Percentiles rank a stretch among this genome's conserved stretches.
These are phyloP conservation scores for Bostrychus sinensis DNA, from an alignment of 2,113 vertebrate species.

Conservation along the genomic window DNA sequence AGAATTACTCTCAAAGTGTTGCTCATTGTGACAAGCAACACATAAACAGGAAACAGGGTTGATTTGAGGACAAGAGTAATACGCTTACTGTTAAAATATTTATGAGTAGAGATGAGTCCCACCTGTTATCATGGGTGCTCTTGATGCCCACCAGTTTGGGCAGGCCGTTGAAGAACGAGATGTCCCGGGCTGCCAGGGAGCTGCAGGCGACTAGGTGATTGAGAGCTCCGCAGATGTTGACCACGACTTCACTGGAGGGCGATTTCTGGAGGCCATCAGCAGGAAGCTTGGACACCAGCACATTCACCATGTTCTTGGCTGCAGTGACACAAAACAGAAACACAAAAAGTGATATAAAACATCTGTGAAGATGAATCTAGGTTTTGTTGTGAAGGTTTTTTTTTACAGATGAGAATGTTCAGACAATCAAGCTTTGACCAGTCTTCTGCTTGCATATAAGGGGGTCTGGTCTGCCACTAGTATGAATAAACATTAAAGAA, in stretches of 20 bases:
- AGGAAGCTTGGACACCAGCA: slow-evolving; percentile 89
- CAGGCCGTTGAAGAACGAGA: slow-evolving; percentile 91
- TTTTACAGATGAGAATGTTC: too few relatives aligned
- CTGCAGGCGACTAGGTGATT: slow-evolving; percentile 92
- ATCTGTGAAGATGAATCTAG: too few relatives aligned
- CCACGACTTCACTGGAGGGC: slow-evolving; percentile 83
- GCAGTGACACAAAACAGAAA: slow-evolving; percentile 14
- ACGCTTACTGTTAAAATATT: background rate
- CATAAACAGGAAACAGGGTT: slow-evolving; percentile 10
- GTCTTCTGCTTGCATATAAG: too few relatives aligned
- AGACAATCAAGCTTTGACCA: too few relatives aligned
- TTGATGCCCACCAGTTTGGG: slow-evolving; percentile 93
- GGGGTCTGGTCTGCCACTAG: too few relatives aligned
- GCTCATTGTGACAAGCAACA: background rate
- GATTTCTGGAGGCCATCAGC: slow-evolving; percentile 81
- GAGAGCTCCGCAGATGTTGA: slow-evolving; percentile 91
- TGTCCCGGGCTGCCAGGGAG: slow-evolving; percentile 87
- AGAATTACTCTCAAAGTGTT: background rate
- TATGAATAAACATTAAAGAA: too few relatives aligned
- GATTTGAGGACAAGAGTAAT: background rate
- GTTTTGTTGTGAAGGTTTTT: too few relatives aligned
- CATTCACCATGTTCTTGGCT: slow-evolving; percentile 91
- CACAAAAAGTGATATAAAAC: too few relatives aligned
- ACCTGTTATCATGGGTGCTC: slow-evolving; percentile 88
- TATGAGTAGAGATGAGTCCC: background rate